phyloP scores from a whole-genome alignment of 2,113 vertebrate genomes.

The Cettia cetti region DNA sequence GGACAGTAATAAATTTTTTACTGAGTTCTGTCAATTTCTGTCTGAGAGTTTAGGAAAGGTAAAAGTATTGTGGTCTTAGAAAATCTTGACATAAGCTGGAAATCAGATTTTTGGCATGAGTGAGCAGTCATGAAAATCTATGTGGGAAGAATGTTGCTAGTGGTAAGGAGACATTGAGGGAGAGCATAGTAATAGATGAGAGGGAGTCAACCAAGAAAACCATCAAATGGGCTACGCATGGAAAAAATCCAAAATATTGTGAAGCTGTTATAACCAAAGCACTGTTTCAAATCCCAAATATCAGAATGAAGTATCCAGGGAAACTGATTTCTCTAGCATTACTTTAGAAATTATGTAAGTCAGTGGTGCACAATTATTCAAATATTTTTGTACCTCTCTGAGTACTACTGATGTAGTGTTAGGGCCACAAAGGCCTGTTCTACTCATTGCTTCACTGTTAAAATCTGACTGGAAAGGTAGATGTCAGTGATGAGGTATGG shows the following conservation, averaged over 20 bases:
- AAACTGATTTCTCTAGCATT: not conserved
- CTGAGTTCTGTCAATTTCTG: not conserved
- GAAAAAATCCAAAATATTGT: not conserved
- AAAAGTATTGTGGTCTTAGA: not conserved
- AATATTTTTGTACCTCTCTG: not conserved
- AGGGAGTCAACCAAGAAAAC: not conserved
- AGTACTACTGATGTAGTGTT: not conserved
- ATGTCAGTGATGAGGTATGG: not conserved
- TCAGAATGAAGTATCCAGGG: not conserved
- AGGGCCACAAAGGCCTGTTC: not conserved
- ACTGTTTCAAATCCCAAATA: not conserved
- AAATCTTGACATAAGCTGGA: not conserved
- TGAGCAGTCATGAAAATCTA: not conserved
- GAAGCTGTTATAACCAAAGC: not conserved
- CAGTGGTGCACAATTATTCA: not conserved
- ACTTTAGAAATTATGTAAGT: not conserved
- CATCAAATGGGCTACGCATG: not conserved
- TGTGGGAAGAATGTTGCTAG: not conserved
- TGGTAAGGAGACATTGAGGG: not conserved
- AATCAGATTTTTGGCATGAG: not conserved
- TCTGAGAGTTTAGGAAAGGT: not conserved
- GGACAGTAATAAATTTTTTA: not conserved
- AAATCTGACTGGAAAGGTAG: not conserved
- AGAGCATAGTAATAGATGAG: not conserved
- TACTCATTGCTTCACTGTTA: not conserved